phyloP scores from a whole-genome alignment of 1,140 invertebrate species.

The Varroa destructor region DNA sequence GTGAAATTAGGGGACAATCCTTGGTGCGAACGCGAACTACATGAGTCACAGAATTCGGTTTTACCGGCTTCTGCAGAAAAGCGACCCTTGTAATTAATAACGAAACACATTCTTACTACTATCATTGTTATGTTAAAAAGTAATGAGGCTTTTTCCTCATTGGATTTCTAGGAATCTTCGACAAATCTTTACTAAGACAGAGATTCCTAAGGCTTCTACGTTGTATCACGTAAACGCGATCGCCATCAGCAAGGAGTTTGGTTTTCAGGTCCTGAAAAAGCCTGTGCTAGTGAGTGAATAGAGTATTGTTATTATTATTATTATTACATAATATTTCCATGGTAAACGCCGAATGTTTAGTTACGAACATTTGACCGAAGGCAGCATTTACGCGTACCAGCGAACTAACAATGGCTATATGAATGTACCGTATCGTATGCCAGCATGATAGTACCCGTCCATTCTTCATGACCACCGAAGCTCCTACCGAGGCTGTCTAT shows the following conservation, averaged over 20 bases:
- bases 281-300: slow-evolving; percentile 38
- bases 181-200: slow-evolving; percentile 38
- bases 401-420: background rate
- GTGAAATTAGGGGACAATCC: background rate
- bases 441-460: slow-evolving; percentile 45
- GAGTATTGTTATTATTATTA: background rate
- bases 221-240: slow-evolving; percentile 44
- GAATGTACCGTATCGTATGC: background rate
- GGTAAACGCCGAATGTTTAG: background rate
- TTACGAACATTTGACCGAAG: background rate
- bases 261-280: slow-evolving; percentile 41
- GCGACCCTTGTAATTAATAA: background rate
- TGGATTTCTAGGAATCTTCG: slow-evolving; percentile 10
- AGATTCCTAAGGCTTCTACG: slow-evolving; percentile 40
- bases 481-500: slow-evolving; percentile 42
- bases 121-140: background rate
- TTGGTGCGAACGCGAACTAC: background rate
- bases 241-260: slow-evolving; percentile 41
- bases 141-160: background rate
- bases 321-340: slow-evolving; percentile 9
- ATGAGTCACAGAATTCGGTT: background rate
- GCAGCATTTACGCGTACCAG: background rate
- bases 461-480: slow-evolving; percentile 48
- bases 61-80: background rate
- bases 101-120: background rate